phyloP scores from a whole-genome alignment of 1,140 invertebrate species.

The Zaprionus ornatus region DNA sequence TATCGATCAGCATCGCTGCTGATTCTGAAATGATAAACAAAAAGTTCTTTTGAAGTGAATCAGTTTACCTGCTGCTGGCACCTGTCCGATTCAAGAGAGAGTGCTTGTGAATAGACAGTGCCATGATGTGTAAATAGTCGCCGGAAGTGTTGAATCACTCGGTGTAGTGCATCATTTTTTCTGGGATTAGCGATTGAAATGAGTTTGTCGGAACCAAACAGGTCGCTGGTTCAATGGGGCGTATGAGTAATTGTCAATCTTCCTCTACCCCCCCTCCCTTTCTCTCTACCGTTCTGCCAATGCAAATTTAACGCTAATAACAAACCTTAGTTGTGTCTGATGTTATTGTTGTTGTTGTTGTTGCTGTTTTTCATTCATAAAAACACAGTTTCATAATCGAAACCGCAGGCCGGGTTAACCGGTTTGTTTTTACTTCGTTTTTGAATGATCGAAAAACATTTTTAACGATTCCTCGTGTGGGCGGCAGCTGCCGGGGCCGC shows the following conservation, averaged over 20 bases:
- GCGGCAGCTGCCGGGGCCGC: constrained; percentile 40
- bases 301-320: constrained; percentile 58
- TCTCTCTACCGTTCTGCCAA: constrained; percentile 38
- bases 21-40: constrained; percentile 18
- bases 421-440: constrained; percentile 61
- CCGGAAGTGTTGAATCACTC: constrained; percentile 62
- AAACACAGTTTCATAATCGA: constrained; percentile 65
- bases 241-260: constrained; percentile 66
- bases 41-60: constrained; percentile 52
- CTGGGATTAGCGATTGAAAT: constrained; percentile 45
- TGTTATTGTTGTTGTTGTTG: constrained; percentile 22
- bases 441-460: constrained; percentile 71
- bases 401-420: constrained; percentile 45
- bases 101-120: constrained; percentile 5
- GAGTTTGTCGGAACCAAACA: constrained; percentile 53
- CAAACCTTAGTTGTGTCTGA: constrained; percentile 9
- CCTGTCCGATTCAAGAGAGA: constrained; percentile 18
- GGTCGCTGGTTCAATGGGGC: constrained; percentile 38
- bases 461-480: constrained; percentile 75
- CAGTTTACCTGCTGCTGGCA: constrained; percentile 48
- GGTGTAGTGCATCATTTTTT: not conserved
- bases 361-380: constrained; percentile 66
- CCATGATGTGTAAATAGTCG: constrained; percentile 4
- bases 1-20: not conserved
- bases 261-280: not conserved